A percentile compares a stretch with the other conserved stretches of the same genome.
Evolutionary conservation across 1,140 invertebrate genomes (phyloP).

Genomic region (Sipha flava): DNA sequence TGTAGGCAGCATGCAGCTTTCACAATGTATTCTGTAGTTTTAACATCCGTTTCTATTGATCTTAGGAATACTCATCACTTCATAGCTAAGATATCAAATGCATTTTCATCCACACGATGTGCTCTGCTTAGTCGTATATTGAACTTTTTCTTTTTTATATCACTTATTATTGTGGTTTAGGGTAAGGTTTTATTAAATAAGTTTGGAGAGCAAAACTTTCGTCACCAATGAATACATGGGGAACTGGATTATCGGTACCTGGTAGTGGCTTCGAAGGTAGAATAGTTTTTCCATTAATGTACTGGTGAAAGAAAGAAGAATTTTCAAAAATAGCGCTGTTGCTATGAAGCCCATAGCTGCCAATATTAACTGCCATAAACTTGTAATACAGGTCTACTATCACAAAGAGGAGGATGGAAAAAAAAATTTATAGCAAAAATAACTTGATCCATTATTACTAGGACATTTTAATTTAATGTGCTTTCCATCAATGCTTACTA

Average conservation of each 20-base stretch:
- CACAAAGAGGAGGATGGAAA: not conserved
- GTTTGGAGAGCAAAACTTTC: constrained; percentile 44
- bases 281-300: not conserved
- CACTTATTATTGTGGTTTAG: too few species aligned
- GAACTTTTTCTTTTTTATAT: constrained; percentile 40
- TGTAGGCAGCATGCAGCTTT: constrained; percentile 34
- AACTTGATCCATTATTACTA: not conserved
- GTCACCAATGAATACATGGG: constrained; percentile 40
- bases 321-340: constrained; percentile 26
- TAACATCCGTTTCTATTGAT: constrained; percentile 35
- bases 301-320: not conserved
- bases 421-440: constrained; percentile 38
- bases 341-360: constrained; percentile 5
- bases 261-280: not conserved
- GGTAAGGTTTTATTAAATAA: constrained; percentile 40
- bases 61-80: constrained; percentile 36
- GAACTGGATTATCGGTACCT: not conserved
- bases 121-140: constrained; percentile 41
- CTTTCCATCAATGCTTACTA: constrained; percentile 20
- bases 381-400: constrained; percentile 11
- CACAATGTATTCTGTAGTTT: constrained; percentile 35
- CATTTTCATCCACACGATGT: constrained; percentile 43
- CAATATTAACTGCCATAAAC: constrained; percentile 8
- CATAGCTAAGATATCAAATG: constrained; percentile 42
- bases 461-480: constrained; percentile 29